Evolutionary conservation across 1,140 invertebrate genomes (phyloP).

Genomic region (Coboldia fuscipes): DNA sequence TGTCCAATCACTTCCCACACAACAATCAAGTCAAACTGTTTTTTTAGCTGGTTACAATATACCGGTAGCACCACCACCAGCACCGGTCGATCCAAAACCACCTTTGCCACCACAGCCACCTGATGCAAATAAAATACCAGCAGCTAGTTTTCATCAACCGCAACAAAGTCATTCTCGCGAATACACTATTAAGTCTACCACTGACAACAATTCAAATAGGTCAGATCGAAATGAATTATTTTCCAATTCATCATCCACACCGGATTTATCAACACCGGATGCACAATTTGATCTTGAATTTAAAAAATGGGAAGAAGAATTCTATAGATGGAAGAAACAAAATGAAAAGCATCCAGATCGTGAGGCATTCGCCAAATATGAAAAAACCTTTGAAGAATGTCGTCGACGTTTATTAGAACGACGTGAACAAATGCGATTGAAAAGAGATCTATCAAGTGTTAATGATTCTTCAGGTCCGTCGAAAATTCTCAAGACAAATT

Average conservation of each 20-base stretch:
- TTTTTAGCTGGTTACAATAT: too few species aligned
- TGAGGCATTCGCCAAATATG: constrained; percentile 58
- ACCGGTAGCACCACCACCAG: constrained; percentile 20
- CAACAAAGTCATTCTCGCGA: constrained; percentile 3
- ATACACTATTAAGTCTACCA: too few species aligned
- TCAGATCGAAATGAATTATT: too few species aligned
- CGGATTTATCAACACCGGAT: constrained; percentile 2
- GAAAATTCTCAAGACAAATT: constrained; percentile 7
- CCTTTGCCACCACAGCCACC: constrained; percentile 16
- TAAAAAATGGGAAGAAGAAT: constrained; percentile 64
- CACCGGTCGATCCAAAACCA: constrained; percentile 10
- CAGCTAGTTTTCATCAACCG: background rate
- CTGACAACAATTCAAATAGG: too few species aligned
- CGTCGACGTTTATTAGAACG: constrained; percentile 50
- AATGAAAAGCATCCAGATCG: constrained; percentile 71
- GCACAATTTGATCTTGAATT: constrained; percentile 51
- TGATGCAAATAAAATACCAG: too few species aligned
- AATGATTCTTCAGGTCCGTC: background rate
- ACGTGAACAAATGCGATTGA: constrained; percentile 55
- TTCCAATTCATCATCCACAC: constrained; percentile 3
- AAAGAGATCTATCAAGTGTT: constrained; percentile 24
- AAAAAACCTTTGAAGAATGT: constrained; percentile 62
- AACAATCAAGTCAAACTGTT: constrained; percentile 2
- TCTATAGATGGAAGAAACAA: constrained; percentile 63
- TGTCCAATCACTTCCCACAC: background rate